These are phyloP conservation scores for Lates japonicus DNA, from an alignment of 2,797 vertebrate genomes.

Conservation along the genomic window DNA sequence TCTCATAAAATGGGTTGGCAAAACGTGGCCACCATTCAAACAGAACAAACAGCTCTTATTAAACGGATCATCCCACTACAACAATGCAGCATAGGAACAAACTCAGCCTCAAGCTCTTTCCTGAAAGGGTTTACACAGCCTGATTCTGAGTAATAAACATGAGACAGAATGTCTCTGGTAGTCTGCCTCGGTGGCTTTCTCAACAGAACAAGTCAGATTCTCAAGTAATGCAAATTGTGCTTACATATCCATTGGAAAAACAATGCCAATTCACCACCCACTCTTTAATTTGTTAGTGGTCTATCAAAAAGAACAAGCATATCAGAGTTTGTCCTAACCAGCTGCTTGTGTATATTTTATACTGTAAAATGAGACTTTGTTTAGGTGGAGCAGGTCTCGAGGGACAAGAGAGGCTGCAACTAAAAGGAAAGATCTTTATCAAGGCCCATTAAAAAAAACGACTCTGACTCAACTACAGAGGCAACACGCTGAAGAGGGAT, in stretches of 20 bases:
- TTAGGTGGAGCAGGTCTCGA: background rate
- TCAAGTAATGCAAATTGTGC: background rate
- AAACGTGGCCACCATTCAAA: slow-evolving; percentile 6
- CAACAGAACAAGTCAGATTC: background rate
- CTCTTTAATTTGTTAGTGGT: background rate
- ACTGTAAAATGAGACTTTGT: background rate
- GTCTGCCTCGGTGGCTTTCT: background rate
- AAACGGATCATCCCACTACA: slow-evolving; percentile 1
- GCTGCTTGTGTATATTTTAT: background rate
- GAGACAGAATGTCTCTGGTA: background rate
- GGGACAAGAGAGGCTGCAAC: background rate
- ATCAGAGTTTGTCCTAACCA: background rate
- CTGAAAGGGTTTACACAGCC: slow-evolving; percentile 2
- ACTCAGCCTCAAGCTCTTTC: slow-evolving; percentile 9
- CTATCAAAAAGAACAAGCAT: background rate
- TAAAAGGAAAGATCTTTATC: slow-evolving; percentile 3
- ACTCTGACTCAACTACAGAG: background rate
- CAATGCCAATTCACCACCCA: background rate
- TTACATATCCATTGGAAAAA: background rate
- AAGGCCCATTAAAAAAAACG: background rate
- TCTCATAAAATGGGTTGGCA: slow-evolving; percentile 20
- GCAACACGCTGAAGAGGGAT: background rate
- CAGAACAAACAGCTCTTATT: background rate
- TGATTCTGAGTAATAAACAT: slow-evolving; percentile 10
- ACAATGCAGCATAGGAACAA: slow-evolving; percentile 4